Base-by-base conservation (phyloP, 2,113 vertebrate species). In the Menidia beryllina region DNA sequence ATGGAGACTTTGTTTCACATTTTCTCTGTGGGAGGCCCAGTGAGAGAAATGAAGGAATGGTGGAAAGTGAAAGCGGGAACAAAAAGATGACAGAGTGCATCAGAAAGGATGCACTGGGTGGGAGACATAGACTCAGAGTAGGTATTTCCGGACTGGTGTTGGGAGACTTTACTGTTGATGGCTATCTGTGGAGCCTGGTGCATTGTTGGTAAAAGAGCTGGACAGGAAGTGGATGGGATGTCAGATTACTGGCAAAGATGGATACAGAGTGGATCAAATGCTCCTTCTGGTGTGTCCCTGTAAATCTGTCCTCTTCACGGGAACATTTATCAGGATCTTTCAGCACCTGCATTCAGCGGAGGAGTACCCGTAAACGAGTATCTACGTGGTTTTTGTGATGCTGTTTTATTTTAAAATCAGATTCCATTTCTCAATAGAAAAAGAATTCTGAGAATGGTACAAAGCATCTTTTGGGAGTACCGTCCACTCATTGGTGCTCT, bases 81-180 rank as follows among this genome's bases (percentile, higher is more conserved):
- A 30, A 14, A 49, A 23, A 69, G 65, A 79, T 68, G 62, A 41
- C 26, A 74, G 27, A 68, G 57, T 51, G 74, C 23, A 51, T 68
- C 70, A 84, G 69, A 86, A 60, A 75, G 67, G 66, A 82, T 59
- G 75, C 54, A 81, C 66, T 86, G 74, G 84, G 85, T 72, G 83
- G 81, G 83, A 73, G 77, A 73, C 50, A 43, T 67, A 79, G 72
- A 85, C 77, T 50, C 30, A 48, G 48, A 58, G 79, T 62, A 87
- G 88, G 91, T 87, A 92, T 94, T 94, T 93, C 91, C 91, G 83
- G 90, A 82, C 79, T 26, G 41, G 80, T 54, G 84, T 81, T 82
- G 75, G 75, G 62, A 62, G 53, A 51, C 76, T 80, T 81, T 34
- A 87, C 57, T 64, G 77, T 60, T 76, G 90, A 93, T 92, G 81